phyloP scores from a whole-genome alignment of 2,888 invertebrate genomes.

The Pimpla rufipes region DNA sequence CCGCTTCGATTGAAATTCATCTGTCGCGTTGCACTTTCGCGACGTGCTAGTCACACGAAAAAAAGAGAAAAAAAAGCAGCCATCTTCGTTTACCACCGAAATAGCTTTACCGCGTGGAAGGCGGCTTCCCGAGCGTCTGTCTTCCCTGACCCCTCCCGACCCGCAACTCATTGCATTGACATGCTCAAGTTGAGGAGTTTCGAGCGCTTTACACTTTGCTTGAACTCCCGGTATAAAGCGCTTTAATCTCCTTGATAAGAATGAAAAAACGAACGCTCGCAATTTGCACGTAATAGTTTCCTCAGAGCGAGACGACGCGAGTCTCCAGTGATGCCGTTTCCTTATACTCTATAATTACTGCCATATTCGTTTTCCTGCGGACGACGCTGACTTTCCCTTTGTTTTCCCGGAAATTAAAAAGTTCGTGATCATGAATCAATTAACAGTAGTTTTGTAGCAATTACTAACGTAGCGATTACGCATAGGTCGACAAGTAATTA shows the following conservation, averaged over 20 bases:
- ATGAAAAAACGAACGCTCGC: background rate
- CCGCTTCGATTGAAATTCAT: constrained; percentile 38
- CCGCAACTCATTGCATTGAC: constrained; percentile 25
- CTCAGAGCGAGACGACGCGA: constrained; percentile 15
- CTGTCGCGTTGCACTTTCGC: constrained; percentile 65
- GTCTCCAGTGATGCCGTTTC: constrained; percentile 28
- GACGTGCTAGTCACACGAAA: constrained; percentile 77
- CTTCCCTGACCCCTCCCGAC: constrained; percentile 20
- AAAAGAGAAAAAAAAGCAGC: constrained; percentile 56
- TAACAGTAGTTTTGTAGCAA: constrained; percentile 7
- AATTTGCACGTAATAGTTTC: constrained; percentile 13
- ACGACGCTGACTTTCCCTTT: constrained; percentile 12
- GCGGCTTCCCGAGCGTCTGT: constrained; percentile 49
- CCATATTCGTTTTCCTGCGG: constrained; percentile 45
- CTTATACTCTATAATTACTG: constrained; percentile 49
- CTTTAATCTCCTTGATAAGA: background rate
- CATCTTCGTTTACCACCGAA: constrained; percentile 71
- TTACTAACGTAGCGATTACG: constrained; percentile 10
- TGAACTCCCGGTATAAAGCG: too few relatives aligned
- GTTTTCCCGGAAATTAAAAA: constrained; percentile 30
- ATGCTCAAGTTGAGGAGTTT: background rate
- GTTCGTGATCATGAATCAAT: constrained; percentile 28
- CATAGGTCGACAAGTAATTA: constrained; percentile 29
- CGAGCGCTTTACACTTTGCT: too few relatives aligned
- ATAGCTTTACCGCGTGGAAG: constrained; percentile 48